A percentile compares a stretch with the other conserved stretches of the same genome.
phyloP scores from a whole-genome alignment of 2,113 vertebrate species.

The Dasyurus viverrinus region DNA sequence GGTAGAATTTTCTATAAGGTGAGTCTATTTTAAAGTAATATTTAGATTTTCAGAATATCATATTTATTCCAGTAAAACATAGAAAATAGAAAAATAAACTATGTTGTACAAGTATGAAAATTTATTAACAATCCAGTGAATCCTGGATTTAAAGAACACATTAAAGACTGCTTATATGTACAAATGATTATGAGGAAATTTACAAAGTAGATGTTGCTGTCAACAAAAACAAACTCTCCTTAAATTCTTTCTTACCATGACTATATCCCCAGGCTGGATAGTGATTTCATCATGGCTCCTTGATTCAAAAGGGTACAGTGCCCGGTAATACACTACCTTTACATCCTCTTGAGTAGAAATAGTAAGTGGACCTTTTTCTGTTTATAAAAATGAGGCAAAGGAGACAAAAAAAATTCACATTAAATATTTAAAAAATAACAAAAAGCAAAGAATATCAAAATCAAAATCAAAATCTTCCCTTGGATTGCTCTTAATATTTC shows the following conservation, averaged over 20 bases:
- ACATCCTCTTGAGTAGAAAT: constrained; percentile 91
- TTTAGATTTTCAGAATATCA: neutral
- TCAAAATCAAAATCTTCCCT: neutral
- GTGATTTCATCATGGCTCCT: constrained; percentile 98
- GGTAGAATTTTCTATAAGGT: constrained; percentile 1
- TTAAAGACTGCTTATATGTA: neutral
- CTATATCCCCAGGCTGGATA: constrained; percentile 95
- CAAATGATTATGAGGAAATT: neutral
- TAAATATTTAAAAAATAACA: neutral
- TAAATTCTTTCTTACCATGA: constrained; percentile 90
- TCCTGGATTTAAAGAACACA: neutral
- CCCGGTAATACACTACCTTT: constrained; percentile 97
- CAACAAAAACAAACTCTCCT: neutral
- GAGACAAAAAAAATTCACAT: neutral
- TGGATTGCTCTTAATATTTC: neutral
- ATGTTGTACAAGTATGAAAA: neutral
- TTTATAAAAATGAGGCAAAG: constrained; percentile 51
- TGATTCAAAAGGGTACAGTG: constrained; percentile 97
- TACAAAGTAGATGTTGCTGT: neutral
- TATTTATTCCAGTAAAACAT: neutral
- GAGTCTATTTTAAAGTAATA: constrained; percentile 20
- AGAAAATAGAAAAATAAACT: neutral
- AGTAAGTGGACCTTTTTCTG: constrained; percentile 89
- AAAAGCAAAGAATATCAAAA: neutral
- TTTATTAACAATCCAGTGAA: neutral